Evolutionary conservation across 2,113 vertebrate species (phyloP).

Genomic region (Salvelinus fontinalis): DNA sequence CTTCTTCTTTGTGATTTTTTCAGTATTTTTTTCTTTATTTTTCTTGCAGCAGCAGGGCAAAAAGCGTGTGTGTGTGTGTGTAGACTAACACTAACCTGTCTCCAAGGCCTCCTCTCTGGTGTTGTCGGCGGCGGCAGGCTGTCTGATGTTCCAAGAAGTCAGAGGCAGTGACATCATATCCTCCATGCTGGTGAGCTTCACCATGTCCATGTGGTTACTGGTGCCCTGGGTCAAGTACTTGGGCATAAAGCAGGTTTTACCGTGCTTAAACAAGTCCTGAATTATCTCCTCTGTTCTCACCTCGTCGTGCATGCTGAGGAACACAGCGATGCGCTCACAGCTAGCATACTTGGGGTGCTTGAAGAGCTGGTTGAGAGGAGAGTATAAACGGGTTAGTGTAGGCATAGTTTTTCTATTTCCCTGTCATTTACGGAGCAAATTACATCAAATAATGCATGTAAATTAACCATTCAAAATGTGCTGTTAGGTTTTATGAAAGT

Average conservation of each 20-base stretch:
- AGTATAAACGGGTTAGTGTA: no score
- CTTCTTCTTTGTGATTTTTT: no score
- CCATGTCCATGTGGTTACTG: slow-evolving; percentile 92
- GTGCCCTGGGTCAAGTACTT: slow-evolving; percentile 69
- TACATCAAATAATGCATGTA: no score
- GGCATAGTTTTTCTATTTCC: no score
- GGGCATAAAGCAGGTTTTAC: slow-evolving; percentile 92
- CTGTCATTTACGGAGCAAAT: no score
- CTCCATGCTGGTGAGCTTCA: slow-evolving; percentile 76
- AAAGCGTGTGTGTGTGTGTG: not conserved
- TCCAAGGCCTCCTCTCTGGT: slow-evolving; percentile 84
- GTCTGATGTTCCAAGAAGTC: slow-evolving; percentile 91
- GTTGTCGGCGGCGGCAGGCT: slow-evolving; percentile 79
- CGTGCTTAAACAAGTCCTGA: slow-evolving; percentile 78
- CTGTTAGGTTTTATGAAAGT: no score
- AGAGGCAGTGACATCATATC: slow-evolving; percentile 81
- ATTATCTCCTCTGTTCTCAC: slow-evolving; percentile 86
- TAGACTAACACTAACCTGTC: slow-evolving; percentile 67
- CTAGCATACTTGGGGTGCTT: slow-evolving; percentile 80
- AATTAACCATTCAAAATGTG: no score
- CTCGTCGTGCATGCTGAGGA: slow-evolving; percentile 92
- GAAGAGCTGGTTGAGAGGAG: slow-evolving; percentile 73
- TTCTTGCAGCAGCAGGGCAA: no score
- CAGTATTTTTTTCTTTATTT: no score
- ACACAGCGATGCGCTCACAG: slow-evolving; percentile 84